phyloP scores from a whole-genome alignment of 2,113 vertebrate genomes.

The Pseudorhombus dupliciocellatus region DNA sequence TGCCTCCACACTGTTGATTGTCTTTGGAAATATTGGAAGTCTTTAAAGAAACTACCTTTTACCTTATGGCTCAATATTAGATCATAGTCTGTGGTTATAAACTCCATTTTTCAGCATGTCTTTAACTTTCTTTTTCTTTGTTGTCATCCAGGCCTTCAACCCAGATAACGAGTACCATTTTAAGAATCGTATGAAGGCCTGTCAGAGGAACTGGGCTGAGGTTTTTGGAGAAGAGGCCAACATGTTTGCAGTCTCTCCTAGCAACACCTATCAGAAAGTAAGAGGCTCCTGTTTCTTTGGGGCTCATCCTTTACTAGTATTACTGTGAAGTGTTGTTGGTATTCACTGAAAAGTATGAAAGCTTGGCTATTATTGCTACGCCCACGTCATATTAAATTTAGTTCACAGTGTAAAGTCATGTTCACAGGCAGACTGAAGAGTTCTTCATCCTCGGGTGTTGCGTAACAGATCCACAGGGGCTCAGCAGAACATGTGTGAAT shows the following conservation, averaged over 20 bases:
- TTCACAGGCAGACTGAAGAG: not conserved
- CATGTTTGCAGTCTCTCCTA: constrained; percentile 93
- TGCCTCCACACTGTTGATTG: not conserved
- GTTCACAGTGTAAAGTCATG: constrained; percentile 29
- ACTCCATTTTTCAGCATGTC: too few relatives aligned
- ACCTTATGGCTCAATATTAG: not conserved
- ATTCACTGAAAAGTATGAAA: constrained; percentile 1
- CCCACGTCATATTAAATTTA: constrained; percentile 26
- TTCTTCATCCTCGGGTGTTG: constrained; percentile 22
- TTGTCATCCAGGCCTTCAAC: constrained; percentile 89
- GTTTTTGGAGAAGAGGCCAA: constrained; percentile 93
- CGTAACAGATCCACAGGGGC: constrained; percentile 30
- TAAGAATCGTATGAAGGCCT: constrained; percentile 98
- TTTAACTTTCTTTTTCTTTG: not conserved
- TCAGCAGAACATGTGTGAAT: constrained; percentile 43
- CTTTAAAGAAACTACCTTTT: not conserved
- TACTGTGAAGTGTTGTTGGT: not conserved
- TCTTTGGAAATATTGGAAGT: not conserved
- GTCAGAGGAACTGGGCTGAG: constrained; percentile 97
- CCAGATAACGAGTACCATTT: constrained; percentile 99
- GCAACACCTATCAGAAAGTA: constrained; percentile 93
- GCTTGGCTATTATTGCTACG: constrained; percentile 1
- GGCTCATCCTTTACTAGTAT: not conserved
- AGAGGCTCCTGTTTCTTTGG: not conserved
- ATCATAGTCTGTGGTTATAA: too few relatives aligned